Conservation (phyloP, 2,113 vertebrate genomes). For the Entosphenus tridentatus region DNA sequence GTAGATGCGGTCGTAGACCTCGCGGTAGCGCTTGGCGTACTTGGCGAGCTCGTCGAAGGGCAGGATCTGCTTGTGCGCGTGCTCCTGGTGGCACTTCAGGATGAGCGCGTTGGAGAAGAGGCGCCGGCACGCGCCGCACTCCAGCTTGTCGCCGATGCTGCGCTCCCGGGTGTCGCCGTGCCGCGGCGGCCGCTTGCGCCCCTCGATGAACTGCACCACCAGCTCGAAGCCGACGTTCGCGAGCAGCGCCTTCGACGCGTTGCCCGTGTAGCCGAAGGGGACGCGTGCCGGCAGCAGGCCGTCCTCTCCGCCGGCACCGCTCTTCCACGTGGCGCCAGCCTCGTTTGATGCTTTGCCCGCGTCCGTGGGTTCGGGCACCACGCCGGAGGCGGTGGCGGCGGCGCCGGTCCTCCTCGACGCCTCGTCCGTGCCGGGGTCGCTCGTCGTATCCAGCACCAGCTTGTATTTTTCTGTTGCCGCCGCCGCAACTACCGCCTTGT, state of each 20-base stretch:
- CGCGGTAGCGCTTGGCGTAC: conserved; percentile 23
- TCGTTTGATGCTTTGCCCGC: neutral
- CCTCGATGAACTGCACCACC: conserved; percentile 27
- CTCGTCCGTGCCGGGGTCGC: neutral
- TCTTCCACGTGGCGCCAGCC: conserved; percentile 19
- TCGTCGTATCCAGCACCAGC: neutral
- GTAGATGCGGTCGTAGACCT: conserved; percentile 25
- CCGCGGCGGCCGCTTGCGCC: conserved; percentile 7
- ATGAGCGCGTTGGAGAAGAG: conserved; percentile 29
- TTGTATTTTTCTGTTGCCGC: too few species aligned
- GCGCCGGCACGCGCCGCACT: conserved; percentile 22
- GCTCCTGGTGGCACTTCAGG: conserved; percentile 27
- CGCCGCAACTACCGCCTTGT: too few species aligned
- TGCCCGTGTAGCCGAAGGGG: conserved; percentile 15
- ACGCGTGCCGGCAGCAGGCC: conserved; percentile 14
- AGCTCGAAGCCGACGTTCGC: conserved; percentile 28
- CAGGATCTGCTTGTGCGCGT: conserved; percentile 23
- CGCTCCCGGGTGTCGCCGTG: conserved; percentile 10
- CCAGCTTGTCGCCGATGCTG: conserved; percentile 18
- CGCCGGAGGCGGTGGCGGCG: neutral
- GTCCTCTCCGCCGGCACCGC: conserved; percentile 21
- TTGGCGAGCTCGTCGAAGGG: conserved; percentile 25
- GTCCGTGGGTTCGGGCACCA: too few species aligned
- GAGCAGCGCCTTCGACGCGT: conserved; percentile 21
- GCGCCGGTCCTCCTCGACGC: neutral